Evolutionary conservation across 2,888 invertebrate species (phyloP).

Genomic region (Biston betularia): DNA sequence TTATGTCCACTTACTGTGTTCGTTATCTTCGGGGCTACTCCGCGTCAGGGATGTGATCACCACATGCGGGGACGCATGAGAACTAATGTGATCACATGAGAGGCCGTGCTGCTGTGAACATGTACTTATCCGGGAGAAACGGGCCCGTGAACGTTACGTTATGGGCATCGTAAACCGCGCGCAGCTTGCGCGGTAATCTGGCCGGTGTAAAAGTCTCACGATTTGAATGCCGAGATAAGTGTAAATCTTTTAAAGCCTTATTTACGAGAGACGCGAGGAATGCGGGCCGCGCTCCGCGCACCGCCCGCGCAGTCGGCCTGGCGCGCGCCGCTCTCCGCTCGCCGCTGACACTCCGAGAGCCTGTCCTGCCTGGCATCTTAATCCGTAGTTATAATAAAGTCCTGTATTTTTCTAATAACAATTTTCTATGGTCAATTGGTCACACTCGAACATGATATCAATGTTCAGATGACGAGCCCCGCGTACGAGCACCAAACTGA

Average conservation of each 20-base stretch:
- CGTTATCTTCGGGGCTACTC: too few relatives aligned
- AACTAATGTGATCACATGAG: too few relatives aligned
- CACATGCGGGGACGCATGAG: too few relatives aligned
- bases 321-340: not conserved
- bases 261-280: constrained; percentile 11
- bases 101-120: not conserved
- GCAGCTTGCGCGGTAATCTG: constrained; percentile 5
- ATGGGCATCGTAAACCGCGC: constrained; percentile 2
- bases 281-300: constrained; percentile 17
- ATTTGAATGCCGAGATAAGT: constrained; percentile 10
- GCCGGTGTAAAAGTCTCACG: constrained; percentile 2
- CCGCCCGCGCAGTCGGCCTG: not conserved
- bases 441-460: too few relatives aligned
- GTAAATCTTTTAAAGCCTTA: constrained; percentile 17
- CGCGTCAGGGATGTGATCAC: too few relatives aligned
- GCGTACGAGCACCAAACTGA: too few relatives aligned
- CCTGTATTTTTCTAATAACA: too few relatives aligned
- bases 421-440: too few relatives aligned
- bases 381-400: not conserved
- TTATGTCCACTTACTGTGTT: too few relatives aligned
- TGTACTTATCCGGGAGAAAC: not conserved
- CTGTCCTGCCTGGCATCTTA: not conserved
- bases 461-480: too few relatives aligned
- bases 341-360: constrained; percentile 19
- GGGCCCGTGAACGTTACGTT: not conserved